Base-by-base conservation (phyloP, 2,797 vertebrate genomes). In the Martes flavigula region DNA sequence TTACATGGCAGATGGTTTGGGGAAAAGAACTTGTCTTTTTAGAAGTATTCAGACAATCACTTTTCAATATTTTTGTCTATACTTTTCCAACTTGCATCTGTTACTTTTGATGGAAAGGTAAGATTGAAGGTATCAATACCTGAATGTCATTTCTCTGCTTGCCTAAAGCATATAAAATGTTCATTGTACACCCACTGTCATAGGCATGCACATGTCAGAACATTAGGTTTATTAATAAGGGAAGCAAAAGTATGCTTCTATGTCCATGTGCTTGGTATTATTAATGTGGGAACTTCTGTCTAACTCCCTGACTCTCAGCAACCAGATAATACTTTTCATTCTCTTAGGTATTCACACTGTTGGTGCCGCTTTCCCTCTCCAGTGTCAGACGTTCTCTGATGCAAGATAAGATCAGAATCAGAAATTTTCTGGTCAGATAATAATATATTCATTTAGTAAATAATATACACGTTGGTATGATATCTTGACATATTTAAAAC, bases 1-100 rank as follows among this genome's bases (percentile, higher is more conserved):
- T 98, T 98, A 97, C 77, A 97, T 87, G 94, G 90, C 98, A 99
- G 98, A 98, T 98, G 97, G 98, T 79, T 98, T 97, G 20, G 54
- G 87, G 54, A 75, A 97, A 98, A 95, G 97, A 98, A 97, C 35
- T 94, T 94, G 46, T 83, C 82, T 91, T 98, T 97, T 96, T n/a
- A 96, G 87, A 93, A 87, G 91, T 78, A 97, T 96, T 60, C 77
- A 87, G 4, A 96, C 96, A 96, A 96, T 1, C 64, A 95, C 17
- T 48, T 73, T 97, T 97, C 32, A 77, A 84, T 94, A 95, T 94
- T 96, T 75, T 97, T 88, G 70, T 40, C 32, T 15, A 38, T 83
- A 1, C 40, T 92, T 32, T 72, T 43, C 35, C 48, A 94, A 60
- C 38, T 51, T 62, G 18, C 27, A 54, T 90, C 8, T 92, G 35